A percentile compares a stretch with the other conserved stretches of the same genome.
These are phyloP conservation scores for Limnothrissa miodon DNA, from an alignment of 2,113 vertebrate species.

Conservation along the genomic window DNA sequence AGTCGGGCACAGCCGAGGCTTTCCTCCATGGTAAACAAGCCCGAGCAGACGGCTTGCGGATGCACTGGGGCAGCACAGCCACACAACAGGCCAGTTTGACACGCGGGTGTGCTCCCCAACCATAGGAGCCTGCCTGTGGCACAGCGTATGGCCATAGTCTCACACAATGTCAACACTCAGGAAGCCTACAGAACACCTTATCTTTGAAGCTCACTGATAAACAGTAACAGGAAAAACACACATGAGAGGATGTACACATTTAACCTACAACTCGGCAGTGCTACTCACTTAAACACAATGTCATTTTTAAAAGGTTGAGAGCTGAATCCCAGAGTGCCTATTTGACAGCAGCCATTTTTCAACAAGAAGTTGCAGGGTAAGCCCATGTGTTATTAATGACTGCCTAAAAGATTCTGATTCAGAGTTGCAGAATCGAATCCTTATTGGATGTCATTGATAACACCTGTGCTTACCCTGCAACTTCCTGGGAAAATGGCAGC, in stretches of 20 bases:
- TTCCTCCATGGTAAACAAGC: neutral
- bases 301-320: neutral
- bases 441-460: too few species aligned
- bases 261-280: neutral
- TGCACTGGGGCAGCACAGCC: neutral
- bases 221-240: neutral
- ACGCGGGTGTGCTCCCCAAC: neutral
- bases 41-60: neutral
- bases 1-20: neutral
- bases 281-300: neutral
- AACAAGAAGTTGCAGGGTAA: too few species aligned
- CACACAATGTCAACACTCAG: neutral
- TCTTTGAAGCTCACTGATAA: neutral
- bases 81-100: neutral
- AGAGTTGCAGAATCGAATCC: too few species aligned
- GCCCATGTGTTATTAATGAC: too few species aligned
- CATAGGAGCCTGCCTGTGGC: neutral
- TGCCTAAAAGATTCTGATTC: too few species aligned
- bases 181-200: neutral
- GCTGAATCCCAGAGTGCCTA: too few species aligned
- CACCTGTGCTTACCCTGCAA: too few species aligned
- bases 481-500: too few species aligned
- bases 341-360: too few species aligned
- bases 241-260: too few species aligned
- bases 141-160: neutral